A percentile compares a stretch with the other conserved stretches of the same genome.
phyloP scores from a whole-genome alignment of 2,113 vertebrate genomes.

The Cephalophus harveyi region DNA sequence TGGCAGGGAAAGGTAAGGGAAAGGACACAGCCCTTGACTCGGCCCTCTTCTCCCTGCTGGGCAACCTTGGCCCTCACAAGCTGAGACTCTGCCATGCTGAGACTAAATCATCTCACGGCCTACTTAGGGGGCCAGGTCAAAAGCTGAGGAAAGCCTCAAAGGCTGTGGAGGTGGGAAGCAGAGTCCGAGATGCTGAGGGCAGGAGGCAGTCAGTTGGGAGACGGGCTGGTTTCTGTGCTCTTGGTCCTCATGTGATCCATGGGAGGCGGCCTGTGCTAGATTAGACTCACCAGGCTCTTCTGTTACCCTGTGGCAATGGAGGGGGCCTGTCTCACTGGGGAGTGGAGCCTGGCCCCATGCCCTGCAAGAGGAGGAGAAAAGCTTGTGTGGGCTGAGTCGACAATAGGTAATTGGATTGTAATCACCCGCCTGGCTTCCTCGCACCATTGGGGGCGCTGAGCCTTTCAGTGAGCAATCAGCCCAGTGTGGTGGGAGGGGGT shows the following conservation, averaged over 20 bases:
- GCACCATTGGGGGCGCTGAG: conserved; percentile 64
- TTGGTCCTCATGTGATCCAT: background rate
- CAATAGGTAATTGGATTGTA: conserved; percentile 79
- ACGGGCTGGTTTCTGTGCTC: background rate
- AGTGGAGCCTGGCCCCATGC: conserved; percentile 61
- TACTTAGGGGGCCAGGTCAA: background rate
- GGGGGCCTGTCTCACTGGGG: conserved; percentile 34
- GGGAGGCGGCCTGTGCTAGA: background rate
- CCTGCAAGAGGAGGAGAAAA: conserved; percentile 68
- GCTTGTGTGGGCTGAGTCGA: conserved; percentile 75
- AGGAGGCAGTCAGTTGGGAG: background rate
- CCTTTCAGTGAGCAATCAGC: conserved; percentile 70
- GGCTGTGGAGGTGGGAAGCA: background rate
- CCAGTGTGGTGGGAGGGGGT: conserved; percentile 50
- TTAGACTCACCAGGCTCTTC: conserved; percentile 30
- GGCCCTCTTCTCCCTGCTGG: conserved; percentile 2
- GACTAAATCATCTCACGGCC: background rate
- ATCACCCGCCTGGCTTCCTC: conserved; percentile 63
- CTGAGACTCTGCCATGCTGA: background rate
- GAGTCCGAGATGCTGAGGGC: background rate
- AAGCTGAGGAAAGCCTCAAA: background rate
- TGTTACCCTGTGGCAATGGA: conserved; percentile 39
- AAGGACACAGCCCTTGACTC: conserved; percentile 1
- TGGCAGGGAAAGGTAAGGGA: background rate
- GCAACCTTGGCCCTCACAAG: conserved; percentile 9